Evolutionary conservation across 2,797 vertebrate genomes (phyloP), one percentile per base, ranked within the genome.

Genomic region (Huso huso): DNA sequence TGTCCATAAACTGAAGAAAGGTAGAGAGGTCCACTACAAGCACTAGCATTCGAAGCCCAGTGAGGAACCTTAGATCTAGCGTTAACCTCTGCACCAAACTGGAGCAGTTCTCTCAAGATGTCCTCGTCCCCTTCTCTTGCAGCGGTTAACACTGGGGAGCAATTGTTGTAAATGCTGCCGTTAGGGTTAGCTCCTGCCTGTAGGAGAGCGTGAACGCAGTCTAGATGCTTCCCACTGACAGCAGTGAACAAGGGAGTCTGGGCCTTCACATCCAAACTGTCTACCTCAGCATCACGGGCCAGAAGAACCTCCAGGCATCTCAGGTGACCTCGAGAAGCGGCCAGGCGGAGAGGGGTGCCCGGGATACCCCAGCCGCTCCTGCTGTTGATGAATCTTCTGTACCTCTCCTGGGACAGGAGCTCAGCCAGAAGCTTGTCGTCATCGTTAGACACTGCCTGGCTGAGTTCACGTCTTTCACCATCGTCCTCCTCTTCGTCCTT

Each of bases 211-310:
- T 71, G 78, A 60, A 93, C 95, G 0, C 95, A 98, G 63, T 92
- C 91, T 51, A 88, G 77, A 81, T 99, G 93, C 72, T 94, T 95
- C 0, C 92, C 90, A 58, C 87, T 92, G 68, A 97, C 95, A 0
- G 96, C 95, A 0, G 89, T 90, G 77, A 99, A 98, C 63, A 99
- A 88, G 0, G 95, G 95, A 0, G 95, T 99, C 84, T 99, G 95
- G 10, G 96, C 96, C 78, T 99, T 99, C 66, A 95, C 90, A 0
- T 99, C 95, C 71, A 97, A 84, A 71, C 89, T 84, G 84, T 99
- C 96, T 4, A 97, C 81, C 68, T 95, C 89, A 0, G 96, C 94
- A 0, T 93, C 93, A 0, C 94, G 88, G 12, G 86, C 84, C 77
- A 99, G 68, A 61, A 99, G 81, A 66, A 94, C 51, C 80, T 87